A percentile compares a stretch with the other conserved stretches of the same genome.
phyloP scores from a whole-genome alignment of 2,888 invertebrate genomes.

The Tenthredo livida region DNA sequence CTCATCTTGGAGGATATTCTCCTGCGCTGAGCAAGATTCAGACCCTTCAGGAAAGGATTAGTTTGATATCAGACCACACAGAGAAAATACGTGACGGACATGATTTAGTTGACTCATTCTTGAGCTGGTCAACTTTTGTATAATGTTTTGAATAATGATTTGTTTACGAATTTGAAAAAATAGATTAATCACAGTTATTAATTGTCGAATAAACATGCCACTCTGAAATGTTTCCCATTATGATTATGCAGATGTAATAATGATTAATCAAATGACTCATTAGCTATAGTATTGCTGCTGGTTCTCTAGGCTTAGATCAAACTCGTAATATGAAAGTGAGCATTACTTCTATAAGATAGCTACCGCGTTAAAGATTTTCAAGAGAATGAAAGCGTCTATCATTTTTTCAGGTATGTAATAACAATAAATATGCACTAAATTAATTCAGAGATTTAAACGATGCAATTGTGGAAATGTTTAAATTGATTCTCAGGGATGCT shows the following conservation, averaged over 20 bases:
- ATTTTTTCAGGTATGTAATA: constrained; percentile 8
- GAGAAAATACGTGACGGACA: background rate
- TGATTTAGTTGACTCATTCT: background rate
- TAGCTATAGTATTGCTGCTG: background rate
- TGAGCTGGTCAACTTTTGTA: background rate
- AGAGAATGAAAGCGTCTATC: constrained; percentile 11
- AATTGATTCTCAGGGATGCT: constrained; percentile 5
- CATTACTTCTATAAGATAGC: background rate
- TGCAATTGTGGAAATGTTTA: background rate
- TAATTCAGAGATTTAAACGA: background rate
- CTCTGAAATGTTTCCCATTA: background rate
- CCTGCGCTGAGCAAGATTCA: background rate
- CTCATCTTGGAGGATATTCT: constrained; percentile 14
- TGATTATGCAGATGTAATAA: background rate
- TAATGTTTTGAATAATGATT: background rate
- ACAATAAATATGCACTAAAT: background rate
- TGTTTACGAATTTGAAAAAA: background rate
- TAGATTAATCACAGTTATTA: background rate
- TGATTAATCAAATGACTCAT: constrained; percentile 15
- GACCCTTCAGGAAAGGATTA: background rate
- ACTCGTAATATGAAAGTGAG: constrained; percentile 1
- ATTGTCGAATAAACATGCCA: constrained; percentile 1
- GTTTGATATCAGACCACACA: background rate
- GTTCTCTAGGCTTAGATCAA: background rate
- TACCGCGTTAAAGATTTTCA: background rate